These are phyloP conservation scores for Melanotaenia maccullochi DNA, from an alignment of 2,797 vertebrate species.

Conservation along the genomic window DNA sequence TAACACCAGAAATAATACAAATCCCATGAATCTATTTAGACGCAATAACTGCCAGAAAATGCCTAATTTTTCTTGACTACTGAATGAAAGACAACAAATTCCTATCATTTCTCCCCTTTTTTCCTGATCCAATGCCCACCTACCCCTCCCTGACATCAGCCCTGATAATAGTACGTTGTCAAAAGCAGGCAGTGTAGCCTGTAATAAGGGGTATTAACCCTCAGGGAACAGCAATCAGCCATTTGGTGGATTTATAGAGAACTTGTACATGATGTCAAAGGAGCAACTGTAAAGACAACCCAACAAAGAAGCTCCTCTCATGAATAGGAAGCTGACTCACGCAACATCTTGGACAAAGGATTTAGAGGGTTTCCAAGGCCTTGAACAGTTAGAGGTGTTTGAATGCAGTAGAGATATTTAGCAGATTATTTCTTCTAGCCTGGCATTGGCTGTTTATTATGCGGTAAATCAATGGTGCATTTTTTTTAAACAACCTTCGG, in stretches of 20 bases:
- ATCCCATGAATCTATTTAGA: neutral
- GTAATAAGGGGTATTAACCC: slow-evolving; percentile 73
- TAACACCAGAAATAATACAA: neutral
- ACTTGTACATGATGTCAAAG: slow-evolving; percentile 56
- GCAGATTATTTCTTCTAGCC: slow-evolving; percentile 22
- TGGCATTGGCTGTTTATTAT: slow-evolving; percentile 18
- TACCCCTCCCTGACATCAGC: slow-evolving; percentile 31
- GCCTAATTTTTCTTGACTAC: neutral
- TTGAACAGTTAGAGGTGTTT: slow-evolving; percentile 56
- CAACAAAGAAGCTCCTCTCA: slow-evolving; percentile 54
- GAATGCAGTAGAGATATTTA: slow-evolving; percentile 35
- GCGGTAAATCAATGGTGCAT: neutral
- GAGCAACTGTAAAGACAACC: slow-evolving; percentile 39
- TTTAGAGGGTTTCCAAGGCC: slow-evolving; percentile 49
- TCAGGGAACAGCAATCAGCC: slow-evolving; percentile 61
- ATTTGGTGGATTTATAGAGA: slow-evolving; percentile 42
- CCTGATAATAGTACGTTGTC: slow-evolving; percentile 68
- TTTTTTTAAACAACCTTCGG: slow-evolving; percentile 3
- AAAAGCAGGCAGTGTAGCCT: slow-evolving; percentile 45
- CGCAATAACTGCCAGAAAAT: slow-evolving; percentile 7
- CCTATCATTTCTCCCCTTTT: slow-evolving; percentile 36
- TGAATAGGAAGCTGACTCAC: slow-evolving; percentile 63
- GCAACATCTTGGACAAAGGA: slow-evolving; percentile 60
- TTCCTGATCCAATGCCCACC: slow-evolving; percentile 27
- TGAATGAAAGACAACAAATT: slow-evolving; percentile 35